Conservation (phyloP, 2,113 vertebrate genomes). For the Hypanus sabinus region DNA sequence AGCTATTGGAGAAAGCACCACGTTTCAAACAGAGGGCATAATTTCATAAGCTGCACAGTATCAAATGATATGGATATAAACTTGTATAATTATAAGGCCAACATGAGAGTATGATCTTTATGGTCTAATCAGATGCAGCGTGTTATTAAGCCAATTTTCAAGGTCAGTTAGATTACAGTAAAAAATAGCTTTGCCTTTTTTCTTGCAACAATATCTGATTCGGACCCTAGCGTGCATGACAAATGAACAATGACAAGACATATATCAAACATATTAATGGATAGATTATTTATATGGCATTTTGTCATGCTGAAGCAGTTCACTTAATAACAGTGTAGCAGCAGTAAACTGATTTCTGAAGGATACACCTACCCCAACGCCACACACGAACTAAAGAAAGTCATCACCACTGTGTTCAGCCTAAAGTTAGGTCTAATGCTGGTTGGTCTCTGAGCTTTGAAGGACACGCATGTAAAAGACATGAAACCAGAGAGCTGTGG, state of each 20-base stretch:
- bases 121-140: too few species aligned
- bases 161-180: not conserved
- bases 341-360: not conserved
- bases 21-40: not conserved
- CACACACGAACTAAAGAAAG: not conserved
- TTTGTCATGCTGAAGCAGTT: not conserved
- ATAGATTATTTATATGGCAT: not conserved
- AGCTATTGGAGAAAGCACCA: not conserved
- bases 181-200: not conserved
- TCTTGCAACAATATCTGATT: not conserved
- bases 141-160: not conserved
- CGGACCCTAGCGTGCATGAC: too few species aligned
- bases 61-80: not conserved
- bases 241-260: too few species aligned
- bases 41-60: not conserved
- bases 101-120: too few species aligned
- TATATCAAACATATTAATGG: not conserved
- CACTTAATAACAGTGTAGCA: not conserved
- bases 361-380: not conserved
- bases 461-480: not conserved
- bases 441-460: not conserved
- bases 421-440: not conserved
- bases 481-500: not conserved
- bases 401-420: not conserved
- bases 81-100: not conserved